Conservation (phyloP, 92 coral and sea anemone species). For the Epizoanthus ramosus region DNA sequence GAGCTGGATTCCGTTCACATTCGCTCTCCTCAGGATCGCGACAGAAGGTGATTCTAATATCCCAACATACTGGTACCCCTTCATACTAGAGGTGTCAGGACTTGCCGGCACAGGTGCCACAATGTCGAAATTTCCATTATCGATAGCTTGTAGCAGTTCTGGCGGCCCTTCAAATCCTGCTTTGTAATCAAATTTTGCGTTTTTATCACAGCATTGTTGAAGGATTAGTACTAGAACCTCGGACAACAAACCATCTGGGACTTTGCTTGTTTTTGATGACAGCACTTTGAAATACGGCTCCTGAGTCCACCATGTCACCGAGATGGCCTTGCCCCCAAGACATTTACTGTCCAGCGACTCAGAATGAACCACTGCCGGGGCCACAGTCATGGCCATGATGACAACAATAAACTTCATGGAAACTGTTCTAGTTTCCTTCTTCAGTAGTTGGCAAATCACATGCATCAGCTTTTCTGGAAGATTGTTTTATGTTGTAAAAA, state of each 20-base stretch:
- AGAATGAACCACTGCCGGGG: neutral
- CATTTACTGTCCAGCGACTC: constrained; percentile 51
- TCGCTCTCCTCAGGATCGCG: constrained; percentile 81
- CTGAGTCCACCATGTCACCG: constrained; percentile 68
- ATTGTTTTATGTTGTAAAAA: constrained; percentile 42
- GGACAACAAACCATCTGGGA: constrained; percentile 65
- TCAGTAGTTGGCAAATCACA: neutral
- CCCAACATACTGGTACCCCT: constrained; percentile 63
- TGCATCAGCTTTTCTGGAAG: neutral
- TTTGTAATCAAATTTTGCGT: constrained; percentile 48
- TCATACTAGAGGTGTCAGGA: constrained; percentile 46
- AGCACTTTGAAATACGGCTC: constrained; percentile 67
- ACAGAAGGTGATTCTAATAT: constrained; percentile 83
- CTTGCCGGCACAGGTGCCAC: constrained; percentile 63
- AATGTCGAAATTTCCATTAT: constrained; percentile 59
- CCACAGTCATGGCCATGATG: constrained; percentile 24
- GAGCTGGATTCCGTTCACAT: constrained; percentile 82
- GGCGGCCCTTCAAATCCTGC: constrained; percentile 57
- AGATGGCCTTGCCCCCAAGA: constrained; percentile 34
- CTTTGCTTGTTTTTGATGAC: neutral
- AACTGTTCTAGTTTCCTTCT: neutral
- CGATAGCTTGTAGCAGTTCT: constrained; percentile 52
- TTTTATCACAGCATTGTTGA: constrained; percentile 56
- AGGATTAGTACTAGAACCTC: constrained; percentile 48
- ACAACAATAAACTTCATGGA: neutral